Conservation (phyloP, 2,888 invertebrate species). For the Ferdinandea cuprea region DNA sequence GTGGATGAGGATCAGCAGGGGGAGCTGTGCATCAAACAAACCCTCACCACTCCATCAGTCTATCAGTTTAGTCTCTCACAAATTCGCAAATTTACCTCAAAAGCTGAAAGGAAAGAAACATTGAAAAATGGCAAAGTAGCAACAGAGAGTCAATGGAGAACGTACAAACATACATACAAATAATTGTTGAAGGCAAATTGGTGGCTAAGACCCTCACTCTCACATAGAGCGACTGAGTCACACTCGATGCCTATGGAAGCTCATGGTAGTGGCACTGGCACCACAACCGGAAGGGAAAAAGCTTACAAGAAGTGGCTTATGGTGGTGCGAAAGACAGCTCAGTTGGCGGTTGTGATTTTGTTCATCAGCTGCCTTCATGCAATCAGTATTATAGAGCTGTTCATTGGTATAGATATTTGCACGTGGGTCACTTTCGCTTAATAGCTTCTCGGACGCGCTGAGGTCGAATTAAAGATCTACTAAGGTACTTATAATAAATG, state of each 20-base stretch:
- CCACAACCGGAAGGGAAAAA: conserved; percentile 62
- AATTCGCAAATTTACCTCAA: conserved; percentile 30
- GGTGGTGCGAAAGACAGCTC: neutral
- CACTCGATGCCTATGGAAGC: conserved; percentile 41
- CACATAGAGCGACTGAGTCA: conserved; percentile 52
- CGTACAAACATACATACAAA: conserved; percentile 44
- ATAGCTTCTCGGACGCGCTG: neutral
- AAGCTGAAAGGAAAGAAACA: conserved; percentile 66
- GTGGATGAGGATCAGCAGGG: conserved; percentile 38
- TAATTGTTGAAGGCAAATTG: conserved; percentile 59
- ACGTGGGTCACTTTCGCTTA: conserved; percentile 45
- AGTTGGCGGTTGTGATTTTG: conserved; percentile 30
- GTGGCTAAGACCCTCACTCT: conserved; percentile 23
- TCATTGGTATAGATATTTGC: conserved; percentile 41
- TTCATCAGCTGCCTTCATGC: conserved; percentile 42
- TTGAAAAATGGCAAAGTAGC: conserved; percentile 49
- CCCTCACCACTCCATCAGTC: conserved; percentile 60
- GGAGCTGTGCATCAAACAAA: conserved; percentile 39
- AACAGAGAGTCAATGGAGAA: neutral
- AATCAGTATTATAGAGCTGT: conserved; percentile 34
- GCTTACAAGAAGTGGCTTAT: conserved; percentile 59
- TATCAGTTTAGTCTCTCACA: too few relatives aligned
- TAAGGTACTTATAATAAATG: conserved; percentile 15
- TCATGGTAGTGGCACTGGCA: conserved; percentile 6
- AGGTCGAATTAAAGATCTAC: conserved; percentile 40